Evolutionary conservation across 2,888 invertebrate species (phyloP), one percentile per base, ranked within the genome.

Genomic region (Stramonita haemastoma): DNA sequence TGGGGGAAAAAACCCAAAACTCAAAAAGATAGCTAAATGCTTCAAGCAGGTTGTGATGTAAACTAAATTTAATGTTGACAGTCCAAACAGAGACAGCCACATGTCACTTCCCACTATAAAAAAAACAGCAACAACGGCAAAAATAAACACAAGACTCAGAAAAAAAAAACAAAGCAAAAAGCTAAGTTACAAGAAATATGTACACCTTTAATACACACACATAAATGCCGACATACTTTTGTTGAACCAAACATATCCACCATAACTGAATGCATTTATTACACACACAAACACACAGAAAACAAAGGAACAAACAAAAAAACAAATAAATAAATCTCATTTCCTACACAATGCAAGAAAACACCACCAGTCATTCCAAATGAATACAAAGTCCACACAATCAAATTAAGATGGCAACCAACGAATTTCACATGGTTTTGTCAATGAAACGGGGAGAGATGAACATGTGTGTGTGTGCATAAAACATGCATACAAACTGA

Each of bases 271-370:
- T 22, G 22, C 73, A 73, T 22, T 73, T 19, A n/a, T n/a, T n/a
- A 73, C 46, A 26, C 66, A 66, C 6, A 79, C 70, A 89, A 0
- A 60, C 56, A 89, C 15, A 70, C 57, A 85, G 22, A 77, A 66
- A 89, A 66, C 57, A 70, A 89, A 84, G 66, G 89, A 73, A 84
- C n/a, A 88, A 66, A 46, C 29, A 88, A 81, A 88, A 19, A 83
- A 57, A 88, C 13, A 79, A 83, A 56, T 46, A 26, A 88, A 29
- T 15, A 70, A 57, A 32, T 46, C 46, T 46, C 46, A 46, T 46
- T 8, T 46, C 46, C 46, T 46, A 46, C 46, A 46, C 46, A 46
- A 46, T 46, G 46, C 46, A 46, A 46, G 8, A 8, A 46, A n/a
- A n/a, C n/a, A 46, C 46, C 8, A 8, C 46, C 46, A 46, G 46